Evolutionary conservation across 1,140 invertebrate species (phyloP).

Genomic region (Globodera rostochiensis): DNA sequence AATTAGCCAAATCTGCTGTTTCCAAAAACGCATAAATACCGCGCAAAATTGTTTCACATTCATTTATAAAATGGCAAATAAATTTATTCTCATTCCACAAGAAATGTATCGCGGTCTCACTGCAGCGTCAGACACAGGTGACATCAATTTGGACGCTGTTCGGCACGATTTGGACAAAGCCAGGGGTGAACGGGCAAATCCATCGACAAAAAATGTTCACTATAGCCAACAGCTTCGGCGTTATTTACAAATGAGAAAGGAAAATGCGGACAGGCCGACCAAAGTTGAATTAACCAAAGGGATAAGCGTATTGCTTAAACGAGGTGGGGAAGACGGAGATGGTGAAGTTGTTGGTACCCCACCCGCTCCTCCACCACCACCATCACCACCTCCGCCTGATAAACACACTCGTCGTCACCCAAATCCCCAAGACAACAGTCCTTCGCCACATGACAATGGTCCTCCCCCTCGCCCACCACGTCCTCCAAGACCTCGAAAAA

Average conservation of each 20-base stretch:
- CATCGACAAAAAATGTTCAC: slow-evolving; percentile 9
- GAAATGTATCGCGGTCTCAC: not conserved
- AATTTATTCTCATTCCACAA: slow-evolving; percentile 18
- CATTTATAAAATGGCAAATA: slow-evolving; percentile 13
- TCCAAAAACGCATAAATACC: slow-evolving; percentile 16
- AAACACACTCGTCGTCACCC: too few relatives aligned
- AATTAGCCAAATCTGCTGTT: not conserved
- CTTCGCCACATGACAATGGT: too few relatives aligned
- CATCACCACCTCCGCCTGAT: too few relatives aligned
- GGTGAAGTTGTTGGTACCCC: too few relatives aligned
- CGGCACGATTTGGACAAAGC: not conserved
- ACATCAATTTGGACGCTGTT: not conserved
- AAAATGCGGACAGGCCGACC: slow-evolving; percentile 5
- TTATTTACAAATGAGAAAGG: slow-evolving; percentile 10
- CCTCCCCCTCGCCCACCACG: too few relatives aligned
- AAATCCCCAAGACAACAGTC: too few relatives aligned
- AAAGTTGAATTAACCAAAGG: slow-evolving; percentile 21
- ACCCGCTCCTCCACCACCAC: too few relatives aligned
- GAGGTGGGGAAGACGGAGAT: too few relatives aligned
- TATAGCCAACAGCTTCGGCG: slow-evolving; percentile 10
- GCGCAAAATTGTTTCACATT: slow-evolving; percentile 4
- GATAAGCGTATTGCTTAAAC: not conserved
- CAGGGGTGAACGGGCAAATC: not conserved
- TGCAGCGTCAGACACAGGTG: not conserved
- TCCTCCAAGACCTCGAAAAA: too few relatives aligned